phyloP scores from a whole-genome alignment of 1,140 invertebrate genomes.

The Gryon sp. region DNA sequence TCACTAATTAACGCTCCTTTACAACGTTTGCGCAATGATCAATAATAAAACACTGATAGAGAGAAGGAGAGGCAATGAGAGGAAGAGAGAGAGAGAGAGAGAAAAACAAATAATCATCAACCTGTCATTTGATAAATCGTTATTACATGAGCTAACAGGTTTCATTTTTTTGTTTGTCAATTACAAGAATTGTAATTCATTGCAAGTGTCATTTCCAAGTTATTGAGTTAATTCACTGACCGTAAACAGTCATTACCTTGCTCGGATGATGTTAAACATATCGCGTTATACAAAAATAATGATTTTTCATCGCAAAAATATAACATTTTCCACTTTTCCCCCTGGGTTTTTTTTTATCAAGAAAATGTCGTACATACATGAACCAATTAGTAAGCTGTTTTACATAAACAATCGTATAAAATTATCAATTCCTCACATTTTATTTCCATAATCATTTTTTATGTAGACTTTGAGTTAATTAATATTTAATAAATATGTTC shows the following conservation, averaged over 20 bases:
- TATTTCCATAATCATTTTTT: too few species aligned
- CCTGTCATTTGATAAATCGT: conserved; percentile 1
- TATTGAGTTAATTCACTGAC: conserved; percentile 24
- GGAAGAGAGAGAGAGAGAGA: too few species aligned
- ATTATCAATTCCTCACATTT: too few species aligned
- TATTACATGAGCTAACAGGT: conserved; percentile 1
- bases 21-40: not conserved
- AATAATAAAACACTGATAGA: too few species aligned
- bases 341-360: too few species aligned
- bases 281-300: not conserved
- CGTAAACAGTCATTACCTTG: conserved; percentile 29
- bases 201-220: conserved; percentile 17
- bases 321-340: not conserved
- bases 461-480: too few species aligned
- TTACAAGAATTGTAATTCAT: conserved; percentile 18
- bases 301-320: not conserved
- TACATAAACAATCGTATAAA: too few species aligned
- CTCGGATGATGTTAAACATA: conserved; percentile 21
- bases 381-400: too few species aligned
- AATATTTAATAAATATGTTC: too few species aligned
- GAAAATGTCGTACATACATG: too few species aligned
- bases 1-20: conserved; percentile 21
- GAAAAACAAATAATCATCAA: too few species aligned
- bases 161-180: conserved; percentile 15
- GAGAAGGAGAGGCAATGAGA: too few species aligned